These are phyloP conservation scores for Hycleus phaleratus DNA, from an alignment of 1,140 invertebrate species.

Conservation along the genomic window DNA sequence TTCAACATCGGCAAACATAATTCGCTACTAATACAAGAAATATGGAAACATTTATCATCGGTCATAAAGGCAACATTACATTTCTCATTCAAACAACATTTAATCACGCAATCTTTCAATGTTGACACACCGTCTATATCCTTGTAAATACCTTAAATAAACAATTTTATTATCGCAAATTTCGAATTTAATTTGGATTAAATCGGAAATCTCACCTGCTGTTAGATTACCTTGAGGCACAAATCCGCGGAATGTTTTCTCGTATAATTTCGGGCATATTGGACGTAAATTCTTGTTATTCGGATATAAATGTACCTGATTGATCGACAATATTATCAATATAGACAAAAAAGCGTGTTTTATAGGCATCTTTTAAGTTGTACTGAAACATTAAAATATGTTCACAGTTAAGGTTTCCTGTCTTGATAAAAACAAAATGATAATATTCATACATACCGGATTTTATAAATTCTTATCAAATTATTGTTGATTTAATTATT, in stretches of 20 bases:
- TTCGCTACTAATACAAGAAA: constrained; percentile 61
- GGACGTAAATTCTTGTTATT: constrained; percentile 2
- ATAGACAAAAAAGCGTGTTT: too few relatives aligned
- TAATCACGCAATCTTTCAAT: constrained; percentile 58
- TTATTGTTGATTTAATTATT: background rate
- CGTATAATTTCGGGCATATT: constrained; percentile 30
- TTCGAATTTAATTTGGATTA: background rate
- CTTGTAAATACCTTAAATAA: constrained; percentile 47
- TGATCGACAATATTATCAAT: too few relatives aligned
- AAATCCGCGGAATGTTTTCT: constrained; percentile 30
- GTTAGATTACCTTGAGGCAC: constrained; percentile 32
- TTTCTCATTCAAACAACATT: constrained; percentile 57
- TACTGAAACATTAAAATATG: too few relatives aligned
- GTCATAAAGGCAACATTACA: constrained; percentile 77
- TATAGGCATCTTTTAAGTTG: too few relatives aligned
- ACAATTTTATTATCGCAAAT: background rate
- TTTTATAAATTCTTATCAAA: too few relatives aligned
- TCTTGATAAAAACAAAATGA: too few relatives aligned
- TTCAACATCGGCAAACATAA: constrained; percentile 58
- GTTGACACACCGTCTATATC: constrained; percentile 48
- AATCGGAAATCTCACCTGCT: constrained; percentile 25
- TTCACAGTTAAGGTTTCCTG: too few relatives aligned
- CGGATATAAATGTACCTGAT: background rate
- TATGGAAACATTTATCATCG: constrained; percentile 66
- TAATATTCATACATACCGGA: too few relatives aligned